Evolutionary conservation across 2,113 vertebrate species (phyloP), one percentile per base, ranked within the genome.

Genomic region (Polypterus bichir): DNA sequence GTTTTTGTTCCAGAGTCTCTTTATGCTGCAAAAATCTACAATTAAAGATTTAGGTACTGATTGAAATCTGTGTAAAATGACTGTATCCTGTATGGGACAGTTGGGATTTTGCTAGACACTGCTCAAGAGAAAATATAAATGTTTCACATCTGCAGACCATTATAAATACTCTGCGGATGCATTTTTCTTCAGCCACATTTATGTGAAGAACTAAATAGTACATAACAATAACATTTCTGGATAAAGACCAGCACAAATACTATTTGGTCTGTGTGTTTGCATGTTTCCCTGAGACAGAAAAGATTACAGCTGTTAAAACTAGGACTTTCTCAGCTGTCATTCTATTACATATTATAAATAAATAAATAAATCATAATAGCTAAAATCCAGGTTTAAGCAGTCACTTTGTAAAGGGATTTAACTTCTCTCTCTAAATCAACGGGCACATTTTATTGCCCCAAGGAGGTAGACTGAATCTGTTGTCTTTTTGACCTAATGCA

Each of bases 221-320:
- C 76, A 73, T 73, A 65, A 83, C 75, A 79, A 76, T 77, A 78
- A 79, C 75, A 64, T 55, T 9, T 59, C 63, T 80, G 84, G 74
- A 62, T 7, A 47, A 3, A 57, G 53, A 79, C 85, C 84, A 83
- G 65, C 44, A 7, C 66, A 76, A 78, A 66, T 44, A 78, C 56
- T 70, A 52, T 61, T 78, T 69, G 83, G 81, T 77, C 68, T 67
- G 70, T 75, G 68, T 77, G 76, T 53, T 54, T 2, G 60, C 64
- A 55, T 80, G 74, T 77, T 84, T 82, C 78, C 74, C 70, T 69
- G 79, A 75, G 76, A 67, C 46, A 64, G 65, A 65, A 75, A 76
- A 71, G 73, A 72, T 27, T 72, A 77, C 80, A 83, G 80, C 80
- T 82, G 82, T 83, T 77, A 6, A 60, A 47, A 46, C 60, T 79